Percentiles rank a stretch among this genome's conserved stretches.
phyloP scores from a whole-genome alignment of 2,888 invertebrate genomes.

The Adelognathus sp. region DNA sequence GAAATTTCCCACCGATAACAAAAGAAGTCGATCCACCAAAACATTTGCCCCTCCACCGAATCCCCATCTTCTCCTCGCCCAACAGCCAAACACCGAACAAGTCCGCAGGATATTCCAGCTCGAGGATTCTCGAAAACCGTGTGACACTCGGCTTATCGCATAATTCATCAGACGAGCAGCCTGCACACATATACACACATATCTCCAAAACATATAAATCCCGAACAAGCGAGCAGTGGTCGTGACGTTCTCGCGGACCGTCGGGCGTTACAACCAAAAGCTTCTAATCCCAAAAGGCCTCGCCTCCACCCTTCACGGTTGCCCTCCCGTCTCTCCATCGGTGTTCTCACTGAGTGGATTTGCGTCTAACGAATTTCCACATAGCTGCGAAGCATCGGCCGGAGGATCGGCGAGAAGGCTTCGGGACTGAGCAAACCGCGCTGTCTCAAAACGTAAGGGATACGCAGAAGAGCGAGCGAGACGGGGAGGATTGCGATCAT shows the following conservation, averaged over 20 bases:
- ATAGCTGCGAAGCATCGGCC: neutral
- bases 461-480: neutral
- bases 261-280: conserved; percentile 47
- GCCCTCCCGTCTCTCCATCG: no score
- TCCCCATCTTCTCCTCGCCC: no score
- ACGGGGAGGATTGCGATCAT: conserved; percentile 35
- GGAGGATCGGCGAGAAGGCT: neutral
- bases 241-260: conserved; percentile 14
- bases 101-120: neutral
- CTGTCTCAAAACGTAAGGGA: neutral
- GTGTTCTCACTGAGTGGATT: conserved; percentile 6
- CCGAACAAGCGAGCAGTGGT: neutral
- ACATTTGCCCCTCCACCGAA: no score
- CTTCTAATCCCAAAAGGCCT: conserved; percentile 51
- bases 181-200: neutral
- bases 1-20: no score
- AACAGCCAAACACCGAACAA: no score
- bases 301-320: conserved; percentile 6
- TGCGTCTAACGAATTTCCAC: conserved; percentile 6
- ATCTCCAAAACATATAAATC: neutral
- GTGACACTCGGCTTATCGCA: neutral
- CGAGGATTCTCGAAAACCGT: neutral
- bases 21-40: no score
- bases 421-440: neutral
- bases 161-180: neutral